phyloP scores from a whole-genome alignment of 2,797 vertebrate genomes.

The Oreochromis grahami region DNA sequence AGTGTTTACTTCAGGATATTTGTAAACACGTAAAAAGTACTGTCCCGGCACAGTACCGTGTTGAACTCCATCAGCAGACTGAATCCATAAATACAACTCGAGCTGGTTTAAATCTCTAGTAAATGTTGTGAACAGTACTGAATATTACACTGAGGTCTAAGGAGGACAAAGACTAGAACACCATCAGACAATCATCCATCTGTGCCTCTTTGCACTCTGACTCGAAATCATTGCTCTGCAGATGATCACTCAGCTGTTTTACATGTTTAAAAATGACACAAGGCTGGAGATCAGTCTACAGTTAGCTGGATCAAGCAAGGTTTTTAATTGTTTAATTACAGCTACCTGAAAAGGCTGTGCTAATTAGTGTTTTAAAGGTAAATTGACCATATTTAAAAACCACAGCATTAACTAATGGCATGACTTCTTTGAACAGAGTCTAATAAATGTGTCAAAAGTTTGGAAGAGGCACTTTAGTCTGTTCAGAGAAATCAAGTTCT shows the following conservation, averaged over 20 bases:
- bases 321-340: background rate
- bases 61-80: background rate
- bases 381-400: background rate
- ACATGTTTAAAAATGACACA: rapidly evolving
- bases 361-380: background rate
- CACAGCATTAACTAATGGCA: background rate
- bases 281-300: background rate
- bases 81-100: background rate
- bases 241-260: background rate
- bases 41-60: background rate
- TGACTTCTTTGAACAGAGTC: background rate
- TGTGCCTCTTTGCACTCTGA: rapidly evolving
- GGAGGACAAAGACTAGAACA: background rate
- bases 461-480: background rate
- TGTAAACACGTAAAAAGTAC: background rate
- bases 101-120: background rate
- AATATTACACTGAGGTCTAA: background rate
- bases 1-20: background rate
- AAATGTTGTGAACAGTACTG: background rate
- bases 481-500: background rate
- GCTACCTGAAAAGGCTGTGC: background rate
- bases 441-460: background rate
- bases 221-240: background rate
- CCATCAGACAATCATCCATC: background rate
- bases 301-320: background rate